Evolutionary conservation across 2,797 vertebrate species (phyloP).

Genomic region (Syncerus caffer): DNA sequence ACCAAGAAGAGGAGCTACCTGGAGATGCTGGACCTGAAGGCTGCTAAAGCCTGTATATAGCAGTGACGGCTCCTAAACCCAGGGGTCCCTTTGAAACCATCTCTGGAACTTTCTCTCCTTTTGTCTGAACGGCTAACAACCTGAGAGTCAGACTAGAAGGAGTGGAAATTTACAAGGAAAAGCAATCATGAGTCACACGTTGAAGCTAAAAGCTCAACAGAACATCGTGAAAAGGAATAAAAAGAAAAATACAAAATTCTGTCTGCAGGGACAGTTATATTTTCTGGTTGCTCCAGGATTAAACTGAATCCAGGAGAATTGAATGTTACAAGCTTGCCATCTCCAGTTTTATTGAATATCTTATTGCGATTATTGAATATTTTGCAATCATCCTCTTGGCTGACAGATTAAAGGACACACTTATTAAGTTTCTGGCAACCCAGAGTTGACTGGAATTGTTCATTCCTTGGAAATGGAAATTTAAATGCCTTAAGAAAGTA

Average conservation of each 20-base stretch:
- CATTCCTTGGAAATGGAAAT: slow-evolving; percentile 35
- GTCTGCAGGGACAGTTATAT: slow-evolving; percentile 59
- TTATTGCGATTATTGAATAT: slow-evolving; percentile 68
- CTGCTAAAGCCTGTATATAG: not conserved
- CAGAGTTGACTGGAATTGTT: slow-evolving; percentile 42
- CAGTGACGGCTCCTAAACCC: not conserved
- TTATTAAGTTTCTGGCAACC: slow-evolving; percentile 49
- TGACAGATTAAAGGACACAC: slow-evolving; percentile 62
- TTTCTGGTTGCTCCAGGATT: slow-evolving; percentile 56
- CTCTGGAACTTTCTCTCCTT: slow-evolving; percentile 4
- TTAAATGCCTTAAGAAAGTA: slow-evolving; percentile 39
- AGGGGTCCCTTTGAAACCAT: not conserved
- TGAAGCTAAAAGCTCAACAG: not conserved
- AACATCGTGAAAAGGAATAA: not conserved
- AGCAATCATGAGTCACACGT: slow-evolving; percentile 15
- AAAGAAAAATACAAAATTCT: not conserved
- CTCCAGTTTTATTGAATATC: slow-evolving; percentile 69
- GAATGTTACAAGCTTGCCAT: slow-evolving; percentile 62
- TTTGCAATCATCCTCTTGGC: slow-evolving; percentile 57
- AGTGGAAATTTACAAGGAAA: slow-evolving; percentile 53
- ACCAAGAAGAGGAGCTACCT: not conserved
- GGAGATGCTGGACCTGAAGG: not conserved
- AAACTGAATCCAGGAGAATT: slow-evolving; percentile 41
- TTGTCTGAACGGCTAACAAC: slow-evolving; percentile 31
- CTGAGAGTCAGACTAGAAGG: slow-evolving; percentile 27